Percentiles rank a stretch among this genome's conserved stretches.
Conservation (phyloP, 2,888 invertebrate genomes). For the Diadegma fenestrale region DNA sequence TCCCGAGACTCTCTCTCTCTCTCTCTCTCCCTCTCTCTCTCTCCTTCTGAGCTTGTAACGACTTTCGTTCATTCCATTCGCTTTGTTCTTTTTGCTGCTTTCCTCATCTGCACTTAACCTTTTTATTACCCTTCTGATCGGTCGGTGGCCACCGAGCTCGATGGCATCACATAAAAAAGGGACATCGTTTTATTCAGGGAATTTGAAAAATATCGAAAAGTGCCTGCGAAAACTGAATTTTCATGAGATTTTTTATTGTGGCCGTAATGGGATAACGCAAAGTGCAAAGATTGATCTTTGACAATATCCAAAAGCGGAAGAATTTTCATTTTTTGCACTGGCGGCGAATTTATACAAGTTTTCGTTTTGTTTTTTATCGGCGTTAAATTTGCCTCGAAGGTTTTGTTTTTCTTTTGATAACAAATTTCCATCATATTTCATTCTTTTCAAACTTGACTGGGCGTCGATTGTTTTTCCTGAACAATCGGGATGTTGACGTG, state of each 20-base stretch:
- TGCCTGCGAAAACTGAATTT: background rate
- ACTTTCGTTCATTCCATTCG: conserved; percentile 45
- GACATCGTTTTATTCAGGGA: background rate
- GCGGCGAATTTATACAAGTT: background rate
- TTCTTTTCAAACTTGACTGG: background rate
- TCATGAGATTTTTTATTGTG: background rate
- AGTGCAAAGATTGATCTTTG: background rate
- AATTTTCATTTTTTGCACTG: conserved; percentile 7
- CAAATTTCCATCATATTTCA: conserved; percentile 44
- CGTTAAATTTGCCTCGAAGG: background rate
- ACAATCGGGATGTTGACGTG: background rate
- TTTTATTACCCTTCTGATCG: conserved; percentile 19
- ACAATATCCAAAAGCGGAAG: background rate
- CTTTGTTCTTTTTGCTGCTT: conserved; percentile 17
- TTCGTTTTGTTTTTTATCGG: background rate
- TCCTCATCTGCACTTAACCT: conserved; percentile 3
- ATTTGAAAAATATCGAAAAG: background rate
- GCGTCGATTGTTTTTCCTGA: conserved; percentile 19
- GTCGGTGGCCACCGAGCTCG: conserved; percentile 20
- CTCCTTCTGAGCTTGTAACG: conserved; percentile 36
- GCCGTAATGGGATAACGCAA: background rate
- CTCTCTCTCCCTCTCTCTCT: background rate
- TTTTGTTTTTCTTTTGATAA: conserved; percentile 15
- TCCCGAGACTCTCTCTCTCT: conserved; percentile 6
- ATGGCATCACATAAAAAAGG: background rate